Base-by-base conservation (phyloP, 1,140 invertebrate genomes). In the Chrysomallon squamiferum region DNA sequence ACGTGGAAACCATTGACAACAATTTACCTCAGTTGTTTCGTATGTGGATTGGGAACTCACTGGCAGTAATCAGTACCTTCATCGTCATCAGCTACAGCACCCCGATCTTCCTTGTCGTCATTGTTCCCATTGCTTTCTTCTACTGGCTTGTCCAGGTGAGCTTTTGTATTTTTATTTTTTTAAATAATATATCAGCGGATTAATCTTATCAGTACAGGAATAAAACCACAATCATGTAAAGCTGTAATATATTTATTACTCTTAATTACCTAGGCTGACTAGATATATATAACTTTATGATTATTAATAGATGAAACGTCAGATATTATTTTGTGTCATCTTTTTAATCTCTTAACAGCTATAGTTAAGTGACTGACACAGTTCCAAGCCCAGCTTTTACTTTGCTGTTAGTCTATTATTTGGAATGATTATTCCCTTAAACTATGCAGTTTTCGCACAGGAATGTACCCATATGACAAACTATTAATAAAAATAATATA, bases 1-100 rank as follows among this genome's bases (percentile, higher is more conserved):
- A 92, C 71, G 75, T 72, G 13, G 74, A 73, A 25, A 71, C 66
- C 3, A 60, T 86, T 9, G 84, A 85, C 63, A 79, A 74, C 41
- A 66, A 66, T 11, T 64, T 85, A 3, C 80, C 76, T 43, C 89
- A 90, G 86, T 88, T 90, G 35, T 5, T 38, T 38, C 35, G 75
- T 25, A 68, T 58, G 4, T 83, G 71, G 59, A 71, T 83, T 13
- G 65, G 68, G 47, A 74, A 69, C 20, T 60, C 84, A 18, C 69
- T 76, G 22, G 45, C 76, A 49, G 93, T 96, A 7, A 79, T 95
- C 68, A 92, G 92, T 35, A 95, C 95, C 5, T 84, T 98, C 64
- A 89, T 95, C 79, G 93, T 97, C 49, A 96, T 97, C 50, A 52
- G 50, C 22, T 84, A 86, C 64, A 84, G 86, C 57, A 89, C 88